These are phyloP conservation scores for Macropodus opercularis DNA, from an alignment of 2,797 vertebrate species.

Conservation along the genomic window DNA sequence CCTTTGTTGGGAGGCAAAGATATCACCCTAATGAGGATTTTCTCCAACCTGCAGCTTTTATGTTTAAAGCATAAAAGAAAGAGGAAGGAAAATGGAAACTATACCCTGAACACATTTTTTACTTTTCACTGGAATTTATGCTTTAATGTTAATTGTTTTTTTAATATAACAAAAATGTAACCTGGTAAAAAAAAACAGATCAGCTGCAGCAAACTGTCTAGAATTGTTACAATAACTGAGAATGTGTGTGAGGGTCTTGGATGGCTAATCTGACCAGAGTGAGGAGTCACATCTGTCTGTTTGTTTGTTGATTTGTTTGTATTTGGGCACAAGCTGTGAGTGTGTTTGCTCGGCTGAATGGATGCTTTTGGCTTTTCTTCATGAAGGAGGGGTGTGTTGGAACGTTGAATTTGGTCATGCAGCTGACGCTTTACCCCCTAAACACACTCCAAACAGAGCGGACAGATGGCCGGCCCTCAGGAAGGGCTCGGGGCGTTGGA, in stretches of 20 bases:
- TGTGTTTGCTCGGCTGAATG: constrained; percentile 50
- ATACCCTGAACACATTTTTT: background rate
- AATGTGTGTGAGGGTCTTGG: constrained; percentile 22
- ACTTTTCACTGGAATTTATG: background rate
- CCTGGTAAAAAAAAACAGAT: constrained; percentile 13
- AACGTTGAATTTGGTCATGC: constrained; percentile 84
- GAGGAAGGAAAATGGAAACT: constrained; percentile 6
- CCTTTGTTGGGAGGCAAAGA: constrained; percentile 81
- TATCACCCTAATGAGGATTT: constrained; percentile 78
- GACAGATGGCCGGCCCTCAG: constrained; percentile 85
- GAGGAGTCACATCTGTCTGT: constrained; percentile 63
- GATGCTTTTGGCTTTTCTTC: constrained; percentile 68
- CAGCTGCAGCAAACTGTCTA: constrained; percentile 4
- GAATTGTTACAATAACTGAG: constrained; percentile 23
- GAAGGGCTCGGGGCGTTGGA: constrained; percentile 80
- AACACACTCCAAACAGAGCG: constrained; percentile 81
- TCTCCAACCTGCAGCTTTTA: constrained; percentile 62
- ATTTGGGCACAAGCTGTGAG: constrained; percentile 66
- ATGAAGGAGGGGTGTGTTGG: constrained; percentile 79
- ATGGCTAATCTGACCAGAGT: constrained; percentile 36
- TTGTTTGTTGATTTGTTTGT: constrained; percentile 75
- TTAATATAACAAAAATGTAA: constrained; percentile 3
- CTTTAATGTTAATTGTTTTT: background rate
- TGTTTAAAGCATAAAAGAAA: constrained; percentile 31
- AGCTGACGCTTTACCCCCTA: constrained; percentile 81